phyloP scores from a whole-genome alignment of 2,113 vertebrate species.

The Oostethus manadensis region DNA sequence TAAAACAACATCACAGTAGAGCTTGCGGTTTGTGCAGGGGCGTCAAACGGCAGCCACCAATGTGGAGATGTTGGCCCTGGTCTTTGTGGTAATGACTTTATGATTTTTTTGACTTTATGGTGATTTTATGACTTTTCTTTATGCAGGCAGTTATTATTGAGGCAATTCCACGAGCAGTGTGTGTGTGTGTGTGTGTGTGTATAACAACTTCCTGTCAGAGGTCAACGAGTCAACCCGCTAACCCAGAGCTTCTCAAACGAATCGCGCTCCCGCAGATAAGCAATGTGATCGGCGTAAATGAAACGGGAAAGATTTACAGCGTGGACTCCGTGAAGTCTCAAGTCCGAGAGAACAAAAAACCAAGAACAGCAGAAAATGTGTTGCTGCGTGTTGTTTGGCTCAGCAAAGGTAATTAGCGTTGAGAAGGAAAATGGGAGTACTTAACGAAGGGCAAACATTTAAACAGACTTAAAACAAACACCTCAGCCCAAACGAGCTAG shows the following conservation, averaged over 20 bases:
- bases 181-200: too few species aligned
- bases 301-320: too few species aligned
- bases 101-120: too few species aligned
- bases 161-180: too few species aligned
- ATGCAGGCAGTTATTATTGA: too few species aligned
- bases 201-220: not conserved
- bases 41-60: too few species aligned
- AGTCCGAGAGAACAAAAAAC: not conserved
- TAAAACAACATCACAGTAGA: too few species aligned
- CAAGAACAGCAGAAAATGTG: not conserved
- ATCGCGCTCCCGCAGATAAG: not conserved
- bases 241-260: not conserved
- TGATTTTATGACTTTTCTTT: too few species aligned
- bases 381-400: constrained; percentile 3
- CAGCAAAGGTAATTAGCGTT: not conserved
- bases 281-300: not conserved
- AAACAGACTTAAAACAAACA: not conserved
- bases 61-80: too few species aligned
- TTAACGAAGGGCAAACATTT: not conserved
- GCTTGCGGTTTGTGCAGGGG: too few species aligned
- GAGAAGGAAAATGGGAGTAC: not conserved
- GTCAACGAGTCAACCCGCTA: not conserved
- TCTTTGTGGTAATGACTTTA: too few species aligned
- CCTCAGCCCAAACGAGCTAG: not conserved
- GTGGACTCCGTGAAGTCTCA: not conserved